These are phyloP conservation scores for Steatornis caripensis DNA, from an alignment of 2,113 vertebrate species.

Conservation along the genomic window DNA sequence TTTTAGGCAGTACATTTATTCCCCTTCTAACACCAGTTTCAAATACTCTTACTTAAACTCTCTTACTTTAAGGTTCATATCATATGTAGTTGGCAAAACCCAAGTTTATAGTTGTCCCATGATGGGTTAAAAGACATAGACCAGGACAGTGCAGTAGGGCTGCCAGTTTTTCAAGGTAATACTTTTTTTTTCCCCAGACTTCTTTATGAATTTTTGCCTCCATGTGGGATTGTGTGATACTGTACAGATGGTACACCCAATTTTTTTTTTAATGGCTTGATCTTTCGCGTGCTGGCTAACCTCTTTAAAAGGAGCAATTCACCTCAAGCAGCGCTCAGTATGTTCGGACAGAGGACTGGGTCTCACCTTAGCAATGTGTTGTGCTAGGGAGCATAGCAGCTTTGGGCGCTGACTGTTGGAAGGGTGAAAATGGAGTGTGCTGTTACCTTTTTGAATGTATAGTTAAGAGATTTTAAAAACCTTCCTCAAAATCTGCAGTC, in stretches of 20 bases:
- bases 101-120: neutral
- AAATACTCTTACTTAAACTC: neutral
- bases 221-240: neutral
- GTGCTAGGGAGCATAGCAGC: neutral
- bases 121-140: neutral
- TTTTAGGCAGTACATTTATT: neutral
- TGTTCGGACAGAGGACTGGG: neutral
- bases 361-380: neutral
- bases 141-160: neutral
- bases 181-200: neutral
- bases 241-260: neutral
- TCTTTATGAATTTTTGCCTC: neutral
- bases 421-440: neutral
- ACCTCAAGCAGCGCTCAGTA: neutral
- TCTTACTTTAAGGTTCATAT: neutral
- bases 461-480: neutral
- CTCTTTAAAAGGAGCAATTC: neutral
- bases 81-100: neutral
- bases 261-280: neutral
- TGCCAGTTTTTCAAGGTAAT: neutral
- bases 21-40: neutral
- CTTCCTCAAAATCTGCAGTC: neutral
- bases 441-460: neutral
- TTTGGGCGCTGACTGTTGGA: neutral
- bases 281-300: neutral